Evolutionary conservation across 1,140 invertebrate species (phyloP), one percentile per base, ranked within the genome.

Genomic region (Drosophila arizonae): DNA sequence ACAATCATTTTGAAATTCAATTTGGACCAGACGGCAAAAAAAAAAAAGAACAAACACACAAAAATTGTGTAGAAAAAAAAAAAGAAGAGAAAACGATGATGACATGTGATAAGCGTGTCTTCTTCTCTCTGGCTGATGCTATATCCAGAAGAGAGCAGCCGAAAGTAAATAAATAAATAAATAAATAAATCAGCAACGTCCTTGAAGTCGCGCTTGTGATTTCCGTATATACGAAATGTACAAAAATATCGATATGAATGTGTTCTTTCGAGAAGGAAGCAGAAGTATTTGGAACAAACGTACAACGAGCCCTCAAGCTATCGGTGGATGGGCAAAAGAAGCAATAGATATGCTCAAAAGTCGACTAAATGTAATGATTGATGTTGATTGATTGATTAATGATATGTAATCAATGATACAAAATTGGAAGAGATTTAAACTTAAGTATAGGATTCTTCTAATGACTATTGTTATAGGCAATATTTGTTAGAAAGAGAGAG

Each of bases 1-100:
- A 90, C 79, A 88, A 88, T 88, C 85, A 71, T 90, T 90, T 90
- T 79, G 74, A 90, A 88, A 85, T 90, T 81, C 88, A 90, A 90
- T 90, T 84, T 90, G 70, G 54, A 72, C 77, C 87, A 90, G 87
- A 90, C 87, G 68, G 64, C 50, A 60, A 76, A 68, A 79, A 57
- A 60, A 54, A 17, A 45, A 10, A 43, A n/a, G 6, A 13, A 43
- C 10, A 43, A 13, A 43, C 13, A 45, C 43, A 10, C 43, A 6
- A 17, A 46, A 17, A 8, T 39, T 39, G 36, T 15, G 43, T 15
- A 63, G 67, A 65, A 55, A 58, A 50, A 55, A 58, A 50, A 43
- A 74, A 52, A 24, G 1, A 11, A 63, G 41, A 50, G 11, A 30
- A 63, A 56, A 64, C 50, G 71, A 61, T 72, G 68, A 68, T 70